A percentile compares a stretch with the other conserved stretches of the same genome.
Conservation (phyloP, 2,888 invertebrate genomes). For the Drosophila helvetica region DNA sequence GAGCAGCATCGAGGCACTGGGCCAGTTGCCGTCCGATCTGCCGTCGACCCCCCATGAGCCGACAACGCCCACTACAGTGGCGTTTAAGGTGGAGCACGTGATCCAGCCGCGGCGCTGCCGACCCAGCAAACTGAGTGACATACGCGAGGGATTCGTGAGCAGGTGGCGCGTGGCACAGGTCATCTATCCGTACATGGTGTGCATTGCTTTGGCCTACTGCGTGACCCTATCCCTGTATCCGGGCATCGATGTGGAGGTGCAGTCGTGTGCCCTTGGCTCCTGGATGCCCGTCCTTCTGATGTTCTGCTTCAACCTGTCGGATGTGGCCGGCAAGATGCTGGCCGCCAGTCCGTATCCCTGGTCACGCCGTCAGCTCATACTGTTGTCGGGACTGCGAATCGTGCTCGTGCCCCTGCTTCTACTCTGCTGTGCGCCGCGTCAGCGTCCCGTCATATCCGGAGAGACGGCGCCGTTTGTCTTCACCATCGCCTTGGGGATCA, state of each 20-base stretch:
- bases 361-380: conserved; percentile 91
- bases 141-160: conserved; percentile 84
- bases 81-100: conserved; percentile 84
- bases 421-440: conserved; percentile 91
- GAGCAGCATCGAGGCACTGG: conserved; percentile 83
- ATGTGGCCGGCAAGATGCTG: conserved; percentile 90
- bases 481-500: conserved; percentile 89
- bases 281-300: conserved; percentile 97
- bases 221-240: conserved; percentile 95
- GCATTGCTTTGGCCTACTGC: conserved; percentile 94
- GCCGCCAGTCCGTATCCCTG: conserved; percentile 93
- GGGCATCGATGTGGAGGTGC: conserved; percentile 94
- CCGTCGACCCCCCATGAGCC: conserved; percentile 81
- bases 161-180: conserved; percentile 92
- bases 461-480: conserved; percentile 89
- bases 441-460: conserved; percentile 88
- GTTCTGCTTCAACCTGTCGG: conserved; percentile 94
- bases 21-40: conserved; percentile 80
- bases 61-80: conserved; percentile 82
- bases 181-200: conserved; percentile 95
- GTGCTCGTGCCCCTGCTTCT: conserved; percentile 92
- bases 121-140: conserved; percentile 81
- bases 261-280: conserved; percentile 91
- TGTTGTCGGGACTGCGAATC: conserved; percentile 89
- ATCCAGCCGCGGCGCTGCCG: conserved; percentile 82